phyloP scores from a whole-genome alignment of 1,140 invertebrate genomes.

The Pachypsylla venusta region DNA sequence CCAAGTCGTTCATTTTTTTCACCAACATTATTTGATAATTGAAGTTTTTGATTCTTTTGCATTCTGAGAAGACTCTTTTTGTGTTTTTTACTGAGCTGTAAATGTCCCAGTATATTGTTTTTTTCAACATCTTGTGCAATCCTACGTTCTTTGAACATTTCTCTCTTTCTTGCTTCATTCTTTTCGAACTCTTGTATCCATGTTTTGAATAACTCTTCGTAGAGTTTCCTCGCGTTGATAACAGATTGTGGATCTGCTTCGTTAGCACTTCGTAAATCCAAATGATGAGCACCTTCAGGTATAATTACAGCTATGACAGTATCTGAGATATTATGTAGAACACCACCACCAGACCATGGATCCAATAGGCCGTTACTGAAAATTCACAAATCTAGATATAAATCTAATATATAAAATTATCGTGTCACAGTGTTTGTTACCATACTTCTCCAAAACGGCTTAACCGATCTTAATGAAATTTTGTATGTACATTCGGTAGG shows the following conservation, averaged over 20 bases:
- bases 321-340: slow-evolving; percentile 51
- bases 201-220: slow-evolving; percentile 42
- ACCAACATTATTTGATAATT: too few relatives aligned
- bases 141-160: neutral
- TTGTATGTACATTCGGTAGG: too few relatives aligned
- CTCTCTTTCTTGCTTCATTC: neutral
- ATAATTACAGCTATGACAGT: slow-evolving; percentile 61
- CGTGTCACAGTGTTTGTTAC: too few relatives aligned
- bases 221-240: slow-evolving; percentile 44
- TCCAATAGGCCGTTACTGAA: slow-evolving; percentile 76
- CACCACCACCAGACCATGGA: slow-evolving; percentile 85
- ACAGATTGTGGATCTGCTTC: slow-evolving; percentile 54
- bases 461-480: too few relatives aligned
- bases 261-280: slow-evolving; percentile 64
- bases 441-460: too few relatives aligned
- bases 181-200: neutral
- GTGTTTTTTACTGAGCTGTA: neutral
- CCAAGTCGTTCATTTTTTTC: neutral
- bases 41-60: too few relatives aligned
- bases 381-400: slow-evolving; percentile 16
- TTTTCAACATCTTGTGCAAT: neutral
- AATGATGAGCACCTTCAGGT: slow-evolving; percentile 79
- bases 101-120: neutral
- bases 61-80: too few relatives aligned
- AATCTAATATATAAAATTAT: too few relatives aligned